Evolutionary conservation across 1,140 invertebrate genomes (phyloP).

Genomic region (Macrotrachela quadricornifera): DNA sequence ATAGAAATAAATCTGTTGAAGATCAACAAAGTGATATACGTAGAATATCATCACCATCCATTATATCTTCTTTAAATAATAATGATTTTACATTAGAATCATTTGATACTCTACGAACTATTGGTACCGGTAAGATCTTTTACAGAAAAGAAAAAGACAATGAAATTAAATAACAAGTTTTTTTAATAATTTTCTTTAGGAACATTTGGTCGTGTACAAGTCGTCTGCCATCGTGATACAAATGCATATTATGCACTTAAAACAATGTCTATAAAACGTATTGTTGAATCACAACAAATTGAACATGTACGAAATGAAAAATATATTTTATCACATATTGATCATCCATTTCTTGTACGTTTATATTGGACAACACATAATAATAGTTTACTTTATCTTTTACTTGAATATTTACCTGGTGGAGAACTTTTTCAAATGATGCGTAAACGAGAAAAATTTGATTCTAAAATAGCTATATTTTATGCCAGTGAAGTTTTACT

Average conservation of each 20-base stretch:
- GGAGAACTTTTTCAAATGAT: constrained; percentile 97
- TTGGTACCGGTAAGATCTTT: constrained; percentile 56
- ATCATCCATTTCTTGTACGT: constrained; percentile 76
- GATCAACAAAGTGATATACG: too few species aligned
- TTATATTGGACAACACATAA: constrained; percentile 72
- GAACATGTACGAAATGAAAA: constrained; percentile 87
- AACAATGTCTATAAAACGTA: constrained; percentile 1
- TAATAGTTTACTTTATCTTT: constrained; percentile 83
- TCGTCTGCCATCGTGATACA: constrained; percentile 13
- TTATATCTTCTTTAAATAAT: too few species aligned
- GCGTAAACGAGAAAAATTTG: constrained; percentile 46
- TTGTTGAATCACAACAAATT: constrained; percentile 62
- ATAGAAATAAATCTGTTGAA: too few species aligned
- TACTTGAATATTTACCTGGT: constrained; percentile 87
- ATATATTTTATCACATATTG: constrained; percentile 74
- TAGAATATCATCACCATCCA: too few species aligned
- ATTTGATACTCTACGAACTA: constrained; percentile 92
- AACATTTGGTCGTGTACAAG: constrained; percentile 3
- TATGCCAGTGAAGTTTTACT: constrained; percentile 79
- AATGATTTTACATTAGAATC: neutral
- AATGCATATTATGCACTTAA: constrained; percentile 35
- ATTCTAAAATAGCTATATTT: constrained; percentile 58
- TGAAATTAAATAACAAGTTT: too few species aligned
- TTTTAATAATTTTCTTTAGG: neutral
- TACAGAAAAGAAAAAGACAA: too few species aligned